These are phyloP conservation scores for Entomobrya proxima DNA, from an alignment of 2,888 invertebrate genomes.

Conservation along the genomic window DNA sequence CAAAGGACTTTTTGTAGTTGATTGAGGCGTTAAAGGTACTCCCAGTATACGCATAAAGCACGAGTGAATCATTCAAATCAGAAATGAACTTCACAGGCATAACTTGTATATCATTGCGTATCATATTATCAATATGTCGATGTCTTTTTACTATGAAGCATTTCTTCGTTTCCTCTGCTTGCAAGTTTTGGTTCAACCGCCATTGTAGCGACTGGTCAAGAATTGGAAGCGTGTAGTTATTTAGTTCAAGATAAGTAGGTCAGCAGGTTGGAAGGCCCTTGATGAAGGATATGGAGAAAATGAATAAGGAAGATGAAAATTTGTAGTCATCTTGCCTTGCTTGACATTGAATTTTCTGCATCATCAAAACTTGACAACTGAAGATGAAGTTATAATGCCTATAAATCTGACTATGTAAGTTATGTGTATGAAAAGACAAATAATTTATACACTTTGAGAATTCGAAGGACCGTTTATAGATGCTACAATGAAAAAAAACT, in stretches of 20 bases:
- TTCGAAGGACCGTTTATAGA: too few species aligned
- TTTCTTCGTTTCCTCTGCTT: background rate
- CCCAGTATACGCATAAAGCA: background rate
- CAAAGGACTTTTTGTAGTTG: background rate
- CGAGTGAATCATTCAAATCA: background rate
- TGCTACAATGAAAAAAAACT: too few species aligned
- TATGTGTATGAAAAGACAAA: too few species aligned
- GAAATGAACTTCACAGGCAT: background rate
- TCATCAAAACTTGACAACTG: background rate
- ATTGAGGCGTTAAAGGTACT: background rate
- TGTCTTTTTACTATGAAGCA: background rate
- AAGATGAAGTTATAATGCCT: too few species aligned
- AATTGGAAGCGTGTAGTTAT: slow-evolving; percentile 32
- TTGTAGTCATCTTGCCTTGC: background rate
- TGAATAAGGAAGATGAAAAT: slow-evolving; percentile 4
- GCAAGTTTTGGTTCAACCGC: background rate
- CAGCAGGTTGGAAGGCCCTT: slow-evolving; percentile 58
- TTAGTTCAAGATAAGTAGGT: slow-evolving; percentile 61
- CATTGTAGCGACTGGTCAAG: slow-evolving; percentile 30
- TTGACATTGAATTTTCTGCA: slow-evolving; percentile 14
- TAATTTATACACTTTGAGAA: too few species aligned
- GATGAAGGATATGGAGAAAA: background rate
- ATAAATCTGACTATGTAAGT: too few species aligned
- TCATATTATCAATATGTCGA: background rate
- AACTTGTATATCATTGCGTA: background rate